Conservation (phyloP, 2,797 vertebrate genomes). For the Platyrinchus mystaceus region DNA sequence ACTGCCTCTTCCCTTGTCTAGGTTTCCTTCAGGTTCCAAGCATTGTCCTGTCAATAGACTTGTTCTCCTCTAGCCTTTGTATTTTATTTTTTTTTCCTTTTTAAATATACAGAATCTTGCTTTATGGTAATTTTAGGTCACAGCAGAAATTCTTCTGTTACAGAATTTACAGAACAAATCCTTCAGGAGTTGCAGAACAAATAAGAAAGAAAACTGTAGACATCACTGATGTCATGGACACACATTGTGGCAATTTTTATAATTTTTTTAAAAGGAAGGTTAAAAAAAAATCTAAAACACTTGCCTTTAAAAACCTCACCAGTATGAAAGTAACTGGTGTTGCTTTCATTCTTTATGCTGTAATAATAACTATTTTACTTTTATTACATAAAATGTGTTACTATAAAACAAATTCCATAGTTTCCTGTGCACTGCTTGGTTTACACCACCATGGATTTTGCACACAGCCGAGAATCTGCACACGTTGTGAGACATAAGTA, state of each 20-base stretch:
- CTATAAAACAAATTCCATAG: neutral
- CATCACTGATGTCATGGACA: neutral
- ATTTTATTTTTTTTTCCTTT: neutral
- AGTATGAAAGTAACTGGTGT: neutral
- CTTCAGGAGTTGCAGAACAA: neutral
- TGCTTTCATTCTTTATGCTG: neutral
- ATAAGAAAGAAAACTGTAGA: neutral
- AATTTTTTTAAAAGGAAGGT: accelerated
- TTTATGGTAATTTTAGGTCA: neutral
- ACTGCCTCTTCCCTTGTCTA: neutral
- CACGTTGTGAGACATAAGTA: neutral
- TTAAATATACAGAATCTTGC: neutral
- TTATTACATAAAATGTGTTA: neutral
- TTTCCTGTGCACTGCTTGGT: neutral
- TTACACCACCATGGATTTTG: neutral
- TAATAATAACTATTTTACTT: neutral
- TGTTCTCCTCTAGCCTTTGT: neutral
- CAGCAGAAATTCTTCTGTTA: neutral
- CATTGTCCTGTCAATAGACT: neutral
- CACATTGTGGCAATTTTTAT: neutral
- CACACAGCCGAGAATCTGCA: neutral
- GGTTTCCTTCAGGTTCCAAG: neutral
- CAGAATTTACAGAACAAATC: no score
- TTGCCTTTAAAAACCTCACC: neutral
- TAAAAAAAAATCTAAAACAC: neutral